phyloP scores from a whole-genome alignment of 1,140 invertebrate genomes.

The Polypedilum vanderplanki region DNA sequence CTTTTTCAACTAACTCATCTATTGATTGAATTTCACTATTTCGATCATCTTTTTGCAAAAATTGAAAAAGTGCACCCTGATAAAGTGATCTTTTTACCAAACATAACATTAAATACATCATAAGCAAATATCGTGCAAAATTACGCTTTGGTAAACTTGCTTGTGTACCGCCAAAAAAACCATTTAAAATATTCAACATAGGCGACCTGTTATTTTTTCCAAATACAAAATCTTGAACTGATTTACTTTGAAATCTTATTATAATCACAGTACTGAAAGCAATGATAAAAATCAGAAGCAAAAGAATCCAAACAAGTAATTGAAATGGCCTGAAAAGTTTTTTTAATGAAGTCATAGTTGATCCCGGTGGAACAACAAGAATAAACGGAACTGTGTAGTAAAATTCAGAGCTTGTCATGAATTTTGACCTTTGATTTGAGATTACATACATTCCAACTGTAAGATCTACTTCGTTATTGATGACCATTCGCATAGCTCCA shows the following conservation, averaged over 20 bases:
- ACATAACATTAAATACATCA: slow-evolving; percentile 20
- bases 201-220: not conserved
- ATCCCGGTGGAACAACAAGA: not conserved
- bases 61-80: not conserved
- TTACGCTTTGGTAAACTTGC: not conserved
- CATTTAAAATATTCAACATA: not conserved
- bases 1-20: not conserved
- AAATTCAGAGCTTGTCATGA: not conserved
- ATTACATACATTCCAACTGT: not conserved
- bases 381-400: not conserved
- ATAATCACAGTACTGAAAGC: not conserved
- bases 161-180: not conserved
- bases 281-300: not conserved
- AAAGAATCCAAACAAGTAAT: not conserved
- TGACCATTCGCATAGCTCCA: not conserved
- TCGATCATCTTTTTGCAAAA: not conserved
- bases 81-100: not conserved
- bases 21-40: not conserved
- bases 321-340: slow-evolving; percentile 23
- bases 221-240: not conserved
- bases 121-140: not conserved
- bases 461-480: not conserved
- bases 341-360: not conserved
- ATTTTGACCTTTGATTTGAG: not conserved
- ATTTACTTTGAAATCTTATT: not conserved